phyloP scores from a whole-genome alignment of 2,888 invertebrate genomes.

The Lasioglossum zephyrum region DNA sequence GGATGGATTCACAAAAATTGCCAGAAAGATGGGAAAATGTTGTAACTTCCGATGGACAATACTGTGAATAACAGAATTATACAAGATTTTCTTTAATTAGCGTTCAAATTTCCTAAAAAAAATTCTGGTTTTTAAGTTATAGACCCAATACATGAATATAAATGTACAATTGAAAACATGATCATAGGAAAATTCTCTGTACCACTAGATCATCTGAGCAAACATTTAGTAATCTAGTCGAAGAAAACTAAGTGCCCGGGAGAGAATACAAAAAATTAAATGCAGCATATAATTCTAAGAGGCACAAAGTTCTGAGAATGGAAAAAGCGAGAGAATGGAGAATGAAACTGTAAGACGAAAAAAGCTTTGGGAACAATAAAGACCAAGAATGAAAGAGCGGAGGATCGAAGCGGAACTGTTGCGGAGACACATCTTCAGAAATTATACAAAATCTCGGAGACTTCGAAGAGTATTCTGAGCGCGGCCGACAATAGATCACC shows the following conservation, averaged over 20 bases:
- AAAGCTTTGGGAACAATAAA: not conserved
- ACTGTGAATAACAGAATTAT: too few relatives aligned
- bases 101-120: too few relatives aligned
- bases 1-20: too few relatives aligned
- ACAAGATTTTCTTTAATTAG: too few relatives aligned
- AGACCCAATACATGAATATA: not conserved
- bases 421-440: not conserved
- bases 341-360: not conserved
- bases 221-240: too few relatives aligned
- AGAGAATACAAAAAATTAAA: not conserved
- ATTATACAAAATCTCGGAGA: conserved; percentile 29
- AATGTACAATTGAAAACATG: not conserved
- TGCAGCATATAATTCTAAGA: not conserved
- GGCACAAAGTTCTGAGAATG: not conserved
- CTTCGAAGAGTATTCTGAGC: not conserved
- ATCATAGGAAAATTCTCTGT: not conserved
- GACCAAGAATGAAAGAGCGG: not conserved
- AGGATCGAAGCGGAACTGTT: not conserved
- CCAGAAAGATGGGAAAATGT: too few relatives aligned
- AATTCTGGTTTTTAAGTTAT: too few relatives aligned
- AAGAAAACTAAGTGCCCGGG: not conserved
- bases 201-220: too few relatives aligned
- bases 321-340: not conserved
- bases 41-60: too few relatives aligned
- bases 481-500: conserved; percentile 43